These are phyloP conservation scores for Norana najaformis DNA, from an alignment of 2,888 invertebrate genomes.

Conservation along the genomic window DNA sequence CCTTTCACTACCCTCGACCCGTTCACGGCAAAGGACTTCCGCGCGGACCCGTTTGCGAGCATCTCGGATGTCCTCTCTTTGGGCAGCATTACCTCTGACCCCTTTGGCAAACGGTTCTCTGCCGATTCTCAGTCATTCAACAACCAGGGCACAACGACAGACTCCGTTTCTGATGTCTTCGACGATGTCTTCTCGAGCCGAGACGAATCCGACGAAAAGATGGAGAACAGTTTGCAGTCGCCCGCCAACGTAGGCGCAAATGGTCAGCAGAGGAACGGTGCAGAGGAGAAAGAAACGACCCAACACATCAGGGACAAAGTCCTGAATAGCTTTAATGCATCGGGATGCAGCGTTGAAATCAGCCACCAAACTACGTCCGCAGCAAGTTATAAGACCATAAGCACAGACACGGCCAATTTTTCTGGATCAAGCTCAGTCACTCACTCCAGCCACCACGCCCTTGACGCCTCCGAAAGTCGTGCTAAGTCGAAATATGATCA, in stretches of 20 bases:
- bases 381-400: no score
- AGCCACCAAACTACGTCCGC: not conserved
- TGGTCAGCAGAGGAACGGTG: not conserved
- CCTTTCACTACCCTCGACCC: not conserved
- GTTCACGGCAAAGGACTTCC: not conserved
- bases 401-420: not conserved
- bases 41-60: not conserved
- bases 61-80: not conserved
- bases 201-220: not conserved
- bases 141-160: not conserved
- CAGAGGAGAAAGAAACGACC: not conserved
- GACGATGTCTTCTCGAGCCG: constrained; percentile 10
- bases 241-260: not conserved
- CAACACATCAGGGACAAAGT: not conserved
- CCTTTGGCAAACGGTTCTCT: not conserved
- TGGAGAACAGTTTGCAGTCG: not conserved
- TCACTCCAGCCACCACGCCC: not conserved
- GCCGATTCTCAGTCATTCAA: not conserved
- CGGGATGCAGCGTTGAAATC: not conserved
- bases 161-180: not conserved
- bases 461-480: not conserved
- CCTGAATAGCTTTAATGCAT: not conserved
- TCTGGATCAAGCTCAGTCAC: not conserved
- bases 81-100: not conserved
- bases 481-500: not conserved